Evolutionary conservation across 2,113 vertebrate genomes (phyloP), one percentile per base, ranked within the genome.

Genomic region (Calyptomena viridis): DNA sequence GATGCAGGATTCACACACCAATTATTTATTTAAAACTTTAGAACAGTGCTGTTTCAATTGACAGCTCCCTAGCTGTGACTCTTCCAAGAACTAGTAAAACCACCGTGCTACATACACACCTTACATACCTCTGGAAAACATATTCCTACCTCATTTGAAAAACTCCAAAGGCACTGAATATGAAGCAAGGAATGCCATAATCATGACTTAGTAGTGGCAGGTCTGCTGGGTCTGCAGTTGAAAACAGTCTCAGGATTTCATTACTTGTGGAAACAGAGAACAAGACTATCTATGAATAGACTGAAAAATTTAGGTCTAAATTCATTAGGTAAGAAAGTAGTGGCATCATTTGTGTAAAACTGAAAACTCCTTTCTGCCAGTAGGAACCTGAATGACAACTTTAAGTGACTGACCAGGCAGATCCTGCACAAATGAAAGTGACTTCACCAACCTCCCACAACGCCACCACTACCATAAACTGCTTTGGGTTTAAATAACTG

Each of bases 11-110:
- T 95, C 84, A 85, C 68, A 74, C 62, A 69, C 23, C 60, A 53
- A 91, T 94, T 89, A 94, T 85, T 95, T 95, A 94, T 95, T 95
- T 86, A 97, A 92, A 95, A 91, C 64, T 86, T 93, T 24, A 78
- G 44, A 97, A 76, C 60, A 69, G 69, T 46, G 19, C n/a, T 64
- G 56, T 69, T 92, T 86, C 4, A 0, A 89, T 60, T 74, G 87
- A 86, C 78, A 94, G 49, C 53, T 95, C 64, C 78, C 75, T 86
- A 63, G 88, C 49, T 72, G 39, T 76, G 66, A 49, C 40, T 58
- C 28, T 76, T 89, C 46, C 42, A 66, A 59, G 50, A 81, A 67
- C 44, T 12, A 56, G 42, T 9, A 59, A n/a, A 95, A 64, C 58
- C 83, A 76, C 35, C 3, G 2, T 7, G 13, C 49, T 47, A 25